Evolutionary conservation across 2,888 invertebrate genomes (phyloP).

Genomic region (Lampropteryx suffumata): DNA sequence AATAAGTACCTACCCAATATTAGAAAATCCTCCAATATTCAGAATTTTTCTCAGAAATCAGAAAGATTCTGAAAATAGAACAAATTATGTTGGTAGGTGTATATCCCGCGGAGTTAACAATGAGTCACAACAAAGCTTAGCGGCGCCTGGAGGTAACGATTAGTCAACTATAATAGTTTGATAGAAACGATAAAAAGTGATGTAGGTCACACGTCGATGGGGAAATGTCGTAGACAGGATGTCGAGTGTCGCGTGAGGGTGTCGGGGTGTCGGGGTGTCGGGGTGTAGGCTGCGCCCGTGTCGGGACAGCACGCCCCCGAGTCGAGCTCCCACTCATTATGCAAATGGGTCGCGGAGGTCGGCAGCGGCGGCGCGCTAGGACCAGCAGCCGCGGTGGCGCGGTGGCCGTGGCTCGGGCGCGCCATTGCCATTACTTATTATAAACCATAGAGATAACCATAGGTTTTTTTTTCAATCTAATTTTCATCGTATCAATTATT

Average conservation of each 20-base stretch:
- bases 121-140: conserved; percentile 9
- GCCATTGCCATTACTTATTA: too few relatives aligned
- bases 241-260: conserved; percentile 19
- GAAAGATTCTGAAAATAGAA: neutral
- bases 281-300: conserved; percentile 1
- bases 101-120: conserved; percentile 3
- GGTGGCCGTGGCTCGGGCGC: conserved; percentile 3
- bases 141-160: conserved; percentile 14
- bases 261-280: too few relatives aligned
- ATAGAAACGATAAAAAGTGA: conserved; percentile 48
- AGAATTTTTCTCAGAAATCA: too few relatives aligned
- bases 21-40: too few relatives aligned
- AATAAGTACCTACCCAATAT: too few relatives aligned
- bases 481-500: too few relatives aligned
- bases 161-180: conserved; percentile 32
- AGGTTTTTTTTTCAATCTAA: too few relatives aligned
- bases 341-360: conserved; percentile 62
- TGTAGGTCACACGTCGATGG: conserved; percentile 56
- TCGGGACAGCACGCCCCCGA: conserved; percentile 6
- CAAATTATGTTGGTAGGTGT: too few relatives aligned
- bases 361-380: conserved; percentile 10
- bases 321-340: conserved; percentile 53
- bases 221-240: conserved; percentile 28
- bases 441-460: too few relatives aligned
- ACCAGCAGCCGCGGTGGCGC: too few relatives aligned